A percentile compares a stretch with the other conserved stretches of the same genome.
These are phyloP conservation scores for Chloroceryle aenea DNA, from an alignment of 2,113 vertebrate species.

Conservation along the genomic window DNA sequence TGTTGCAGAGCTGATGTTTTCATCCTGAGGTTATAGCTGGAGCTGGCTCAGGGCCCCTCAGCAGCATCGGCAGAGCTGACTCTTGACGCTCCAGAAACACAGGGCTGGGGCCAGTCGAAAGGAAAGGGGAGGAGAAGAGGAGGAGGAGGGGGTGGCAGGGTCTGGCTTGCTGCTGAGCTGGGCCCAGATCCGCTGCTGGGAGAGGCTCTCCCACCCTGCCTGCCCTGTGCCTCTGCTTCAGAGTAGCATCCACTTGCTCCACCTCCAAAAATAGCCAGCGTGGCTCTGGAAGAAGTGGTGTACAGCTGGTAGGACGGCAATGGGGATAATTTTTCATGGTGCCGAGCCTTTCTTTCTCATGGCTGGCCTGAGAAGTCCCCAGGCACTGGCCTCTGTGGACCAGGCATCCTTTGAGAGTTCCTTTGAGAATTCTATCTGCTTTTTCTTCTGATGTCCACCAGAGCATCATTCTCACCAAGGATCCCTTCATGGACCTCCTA, in stretches of 20 bases:
- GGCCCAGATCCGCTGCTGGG: neutral
- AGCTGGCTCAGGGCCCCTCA: neutral
- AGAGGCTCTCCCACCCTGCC: neutral
- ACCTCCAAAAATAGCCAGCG: fast-evolving
- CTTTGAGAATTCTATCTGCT: neutral
- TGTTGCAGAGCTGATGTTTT: conserved; percentile 40
- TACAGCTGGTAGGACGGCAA: neutral
- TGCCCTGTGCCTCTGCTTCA: neutral
- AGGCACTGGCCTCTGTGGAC: neutral
- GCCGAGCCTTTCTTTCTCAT: neutral
- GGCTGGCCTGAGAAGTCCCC: neutral
- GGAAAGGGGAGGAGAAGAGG: neutral
- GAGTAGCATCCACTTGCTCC: neutral
- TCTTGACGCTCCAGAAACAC: neutral
- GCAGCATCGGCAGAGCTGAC: conserved; percentile 35
- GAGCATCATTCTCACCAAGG: neutral
- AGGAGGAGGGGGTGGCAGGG: neutral
- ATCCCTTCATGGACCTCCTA: neutral
- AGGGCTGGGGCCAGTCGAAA: neutral
- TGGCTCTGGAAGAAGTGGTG: neutral
- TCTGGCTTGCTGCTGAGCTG: neutral
- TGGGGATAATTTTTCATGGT: neutral
- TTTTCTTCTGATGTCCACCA: neutral
- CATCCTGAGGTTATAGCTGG: neutral
- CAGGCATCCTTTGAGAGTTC: neutral